phyloP scores from a whole-genome alignment of 2,113 vertebrate species.

The Microcebus jonahi region DNA sequence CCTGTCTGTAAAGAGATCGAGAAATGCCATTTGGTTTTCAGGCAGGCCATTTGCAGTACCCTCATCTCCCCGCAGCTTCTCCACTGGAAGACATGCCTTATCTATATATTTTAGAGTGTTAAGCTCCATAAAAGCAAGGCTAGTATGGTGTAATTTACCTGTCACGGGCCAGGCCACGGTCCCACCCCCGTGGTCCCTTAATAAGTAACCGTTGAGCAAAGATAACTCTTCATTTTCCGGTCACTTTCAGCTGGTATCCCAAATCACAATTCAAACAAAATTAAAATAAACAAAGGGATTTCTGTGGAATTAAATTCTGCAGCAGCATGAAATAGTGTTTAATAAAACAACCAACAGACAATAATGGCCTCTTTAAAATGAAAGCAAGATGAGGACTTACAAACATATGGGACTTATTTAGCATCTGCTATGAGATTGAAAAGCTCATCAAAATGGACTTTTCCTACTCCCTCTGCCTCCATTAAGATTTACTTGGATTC shows the following conservation, averaged over 20 bases:
- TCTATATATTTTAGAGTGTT: not conserved
- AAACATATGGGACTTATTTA: conserved; percentile 67
- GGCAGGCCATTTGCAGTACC: not conserved
- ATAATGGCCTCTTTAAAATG: conserved; percentile 66
- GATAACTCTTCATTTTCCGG: conserved; percentile 52
- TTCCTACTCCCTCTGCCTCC: conserved; percentile 17
- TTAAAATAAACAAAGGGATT: conserved; percentile 73
- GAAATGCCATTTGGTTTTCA: not conserved
- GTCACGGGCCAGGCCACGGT: not conserved
- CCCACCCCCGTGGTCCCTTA: not conserved
- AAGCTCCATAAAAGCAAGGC: not conserved
- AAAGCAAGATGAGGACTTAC: conserved; percentile 65
- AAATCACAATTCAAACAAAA: conserved; percentile 73
- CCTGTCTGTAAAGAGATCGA: not conserved
- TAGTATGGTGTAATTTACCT: not conserved
- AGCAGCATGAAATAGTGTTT: conserved; percentile 70
- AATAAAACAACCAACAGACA: conserved; percentile 72
- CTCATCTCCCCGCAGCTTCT: not conserved
- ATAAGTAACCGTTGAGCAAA: conserved; percentile 45
- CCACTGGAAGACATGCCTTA: not conserved
- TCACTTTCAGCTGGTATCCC: conserved; percentile 66
- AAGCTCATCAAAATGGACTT: conserved; percentile 69
- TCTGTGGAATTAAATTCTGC: conserved; percentile 62
- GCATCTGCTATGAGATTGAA: conserved; percentile 50
- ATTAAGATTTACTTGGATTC: conserved; percentile 39